Base-by-base conservation (phyloP, 2,888 invertebrate genomes). In the Hydroisotoma schaefferi region DNA sequence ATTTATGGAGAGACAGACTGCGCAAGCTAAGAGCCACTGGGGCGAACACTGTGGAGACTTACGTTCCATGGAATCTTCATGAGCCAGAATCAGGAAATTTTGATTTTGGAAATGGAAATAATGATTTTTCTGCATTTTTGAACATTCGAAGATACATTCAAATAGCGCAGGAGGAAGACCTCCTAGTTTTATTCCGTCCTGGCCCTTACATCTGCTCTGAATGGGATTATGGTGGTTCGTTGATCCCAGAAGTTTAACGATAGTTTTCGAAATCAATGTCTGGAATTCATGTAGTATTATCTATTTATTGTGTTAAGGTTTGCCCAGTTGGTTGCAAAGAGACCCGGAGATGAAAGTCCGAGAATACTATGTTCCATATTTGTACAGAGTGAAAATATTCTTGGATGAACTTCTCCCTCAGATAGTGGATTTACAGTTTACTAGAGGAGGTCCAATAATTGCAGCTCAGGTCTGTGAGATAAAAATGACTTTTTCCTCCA, bases 171-270 rank as follows among this genome's bases (percentile, higher is more conserved):
- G 77, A 79, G 57, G 77, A 78, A 66, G 81, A 80, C 55, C 74
- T 82, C 38, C 75, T 80, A n/a, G 81, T 81, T 3, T 76, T 82
- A 15, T 71, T 82, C 2, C 73, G 82, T 44, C 77, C 81, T 15
- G 82, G 82, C 1, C 82, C 82, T 1, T 82, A 81, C 72, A 81
- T 81, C 61, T 82, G 82, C 74, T 78, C 79, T 15, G 82, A 82
- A 72, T 81, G 81, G 80, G 29, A 49, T 28, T 46, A 46, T 23
- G 46, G 46, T 8, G 46, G 46, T 46, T 15, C n/a, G n/a, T n/a
- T n/a, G n/a, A n/a, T n/a, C 40, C 20, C n/a, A 6, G 6, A 6
- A 8, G 23, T 46, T 46, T 22, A 18, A 46, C 8, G 33, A 33
- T 15, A 10, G 33, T 33, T 33, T 15, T 33, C 8, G 33, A 33